A percentile compares a stretch with the other conserved stretches of the same genome.
Conservation (phyloP, 2,888 invertebrate species). For the Drosophila picticornis region DNA sequence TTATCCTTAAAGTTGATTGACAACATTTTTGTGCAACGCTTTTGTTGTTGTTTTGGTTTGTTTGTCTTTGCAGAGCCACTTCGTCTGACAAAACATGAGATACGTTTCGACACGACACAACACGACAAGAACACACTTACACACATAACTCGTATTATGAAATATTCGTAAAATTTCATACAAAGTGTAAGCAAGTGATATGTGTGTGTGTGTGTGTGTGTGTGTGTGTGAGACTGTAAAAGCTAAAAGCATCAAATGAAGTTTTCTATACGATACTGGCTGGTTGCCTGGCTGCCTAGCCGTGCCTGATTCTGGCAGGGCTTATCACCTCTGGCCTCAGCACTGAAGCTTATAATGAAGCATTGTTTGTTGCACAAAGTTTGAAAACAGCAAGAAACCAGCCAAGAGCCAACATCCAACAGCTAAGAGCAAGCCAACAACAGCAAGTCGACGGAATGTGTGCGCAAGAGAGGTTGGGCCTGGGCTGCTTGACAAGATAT, state of each 20-base stretch:
- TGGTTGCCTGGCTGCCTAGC: constrained; percentile 9
- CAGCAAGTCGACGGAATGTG: constrained; percentile 16
- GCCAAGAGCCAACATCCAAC: constrained; percentile 35
- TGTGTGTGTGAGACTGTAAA: constrained; percentile 34
- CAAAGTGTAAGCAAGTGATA: constrained; percentile 73
- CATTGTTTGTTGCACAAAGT: constrained; percentile 80
- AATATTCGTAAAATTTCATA: constrained; percentile 77
- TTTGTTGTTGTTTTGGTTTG: constrained; percentile 55
- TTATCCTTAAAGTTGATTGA: constrained; percentile 71
- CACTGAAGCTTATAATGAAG: constrained; percentile 75
- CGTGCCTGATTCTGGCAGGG: constrained; percentile 69
- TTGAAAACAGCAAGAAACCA: constrained; percentile 66
- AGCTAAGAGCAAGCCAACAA: constrained; percentile 29
- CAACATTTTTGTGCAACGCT: constrained; percentile 73
- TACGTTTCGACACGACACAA: constrained; percentile 66
- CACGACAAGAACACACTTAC: constrained; percentile 50
- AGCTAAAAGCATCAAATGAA: constrained; percentile 73
- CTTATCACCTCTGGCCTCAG: constrained; percentile 77
- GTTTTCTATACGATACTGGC: constrained; percentile 52
- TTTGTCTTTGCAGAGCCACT: constrained; percentile 75
- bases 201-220: constrained; percentile 32
- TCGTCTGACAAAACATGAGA: constrained; percentile 77
- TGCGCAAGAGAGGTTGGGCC: background rate
- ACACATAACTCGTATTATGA: constrained; percentile 70
- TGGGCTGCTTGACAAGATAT: constrained; percentile 63